phyloP scores from a whole-genome alignment of 2,797 vertebrate genomes.

The Sebastes paucispinis region DNA sequence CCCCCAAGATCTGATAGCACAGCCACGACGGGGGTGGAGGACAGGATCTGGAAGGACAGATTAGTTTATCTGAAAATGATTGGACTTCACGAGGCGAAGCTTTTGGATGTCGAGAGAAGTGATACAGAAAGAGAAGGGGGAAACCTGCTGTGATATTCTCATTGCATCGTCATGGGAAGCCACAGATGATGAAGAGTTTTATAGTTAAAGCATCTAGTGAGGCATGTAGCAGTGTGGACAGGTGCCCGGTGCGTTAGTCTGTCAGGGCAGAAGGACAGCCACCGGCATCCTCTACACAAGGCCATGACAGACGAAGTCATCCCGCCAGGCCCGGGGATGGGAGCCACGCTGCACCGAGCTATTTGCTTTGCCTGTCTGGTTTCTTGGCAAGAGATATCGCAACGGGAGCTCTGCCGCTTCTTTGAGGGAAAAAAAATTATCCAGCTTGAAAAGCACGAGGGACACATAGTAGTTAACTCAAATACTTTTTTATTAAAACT shows the following conservation, averaged over 20 bases:
- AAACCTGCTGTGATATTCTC: constrained; percentile 2
- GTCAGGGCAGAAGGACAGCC: constrained; percentile 25
- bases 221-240: background rate
- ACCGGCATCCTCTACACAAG: constrained; percentile 25
- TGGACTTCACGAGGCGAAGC: constrained; percentile 8
- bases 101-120: background rate
- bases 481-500: constrained; percentile 1
- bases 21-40: background rate
- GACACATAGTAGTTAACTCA: background rate
- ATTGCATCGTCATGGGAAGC: background rate
- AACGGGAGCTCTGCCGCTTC: constrained; percentile 18
- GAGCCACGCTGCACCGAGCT: constrained; percentile 20
- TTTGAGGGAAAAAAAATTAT: constrained; percentile 12
- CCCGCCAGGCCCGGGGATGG: constrained; percentile 9
- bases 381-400: constrained; percentile 35
- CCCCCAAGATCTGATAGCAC: constrained; percentile 39
- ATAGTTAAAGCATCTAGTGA: constrained; percentile 1
- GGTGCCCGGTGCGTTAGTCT: constrained; percentile 10
- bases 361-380: constrained; percentile 47
- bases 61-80: constrained; percentile 50
- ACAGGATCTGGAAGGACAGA: constrained; percentile 19
- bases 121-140: background rate
- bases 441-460: background rate
- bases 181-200: constrained; percentile 12
- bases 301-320: constrained; percentile 38